Evolutionary conservation across 2,888 invertebrate species (phyloP), one percentile per base, ranked within the genome.

Genomic region (Cylindroiulus punctatus): DNA sequence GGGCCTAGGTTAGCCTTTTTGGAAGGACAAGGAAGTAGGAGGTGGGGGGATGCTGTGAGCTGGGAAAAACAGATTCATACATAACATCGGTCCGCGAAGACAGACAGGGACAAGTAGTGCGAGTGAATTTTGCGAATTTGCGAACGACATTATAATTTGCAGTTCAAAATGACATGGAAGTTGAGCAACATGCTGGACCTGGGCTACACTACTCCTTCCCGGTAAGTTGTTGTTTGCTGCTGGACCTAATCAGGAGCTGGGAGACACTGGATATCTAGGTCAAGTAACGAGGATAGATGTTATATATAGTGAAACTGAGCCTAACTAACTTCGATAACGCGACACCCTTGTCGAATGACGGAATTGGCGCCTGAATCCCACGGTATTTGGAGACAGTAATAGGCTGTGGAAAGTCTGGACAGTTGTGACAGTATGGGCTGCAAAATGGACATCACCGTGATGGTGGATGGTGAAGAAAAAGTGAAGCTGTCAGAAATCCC

Each of bases 181-280:
- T 81, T 86, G 82, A n/a, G 81, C 81, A 86, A 81, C 32, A 86
- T 86, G 86, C 52, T 86, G 86, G 86, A 86, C 86, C 86, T 86
- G 86, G 86, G 52, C 52, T 86, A 86, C 82, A 47, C 44, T 86
- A 42, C 86, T 47, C 86, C 86, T 86, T 86, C 86, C 86, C 86
- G 86, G 86, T 86, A 82, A 86, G 86, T 83, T 30, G 14, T 76
- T 76, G 12, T 76, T 76, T 76, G 30, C 30, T 2, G 14, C 26
- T 14, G 76, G 76, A 76, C 76, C 76, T 30, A 30, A 76, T 76
- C 30, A 76, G 26, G 14, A 10, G 76, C 0, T 30, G 22, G 22
- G 22, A 65, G 57, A 22, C 10, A 65, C 26, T 22, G 57, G 22
- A 65, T 22, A 76, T 30, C 30, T 76, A 12, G 76, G 76, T 5